Conservation (phyloP, 2,113 vertebrate species). For the Barnardius zonarius region DNA sequence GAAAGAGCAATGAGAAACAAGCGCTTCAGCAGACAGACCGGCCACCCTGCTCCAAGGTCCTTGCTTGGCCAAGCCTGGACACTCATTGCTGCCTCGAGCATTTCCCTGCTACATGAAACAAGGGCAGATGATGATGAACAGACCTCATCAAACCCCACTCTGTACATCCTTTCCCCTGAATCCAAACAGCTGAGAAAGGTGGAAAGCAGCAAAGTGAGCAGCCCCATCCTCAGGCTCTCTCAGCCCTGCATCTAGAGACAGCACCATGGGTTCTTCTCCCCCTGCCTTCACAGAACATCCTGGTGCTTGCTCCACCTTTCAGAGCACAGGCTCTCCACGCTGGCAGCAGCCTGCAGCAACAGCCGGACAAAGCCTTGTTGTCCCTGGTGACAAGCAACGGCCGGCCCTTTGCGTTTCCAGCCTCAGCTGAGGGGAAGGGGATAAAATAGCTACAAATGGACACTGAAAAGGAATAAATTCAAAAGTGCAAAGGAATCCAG, state of each 20-base stretch:
- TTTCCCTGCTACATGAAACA: not conserved
- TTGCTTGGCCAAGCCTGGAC: not conserved
- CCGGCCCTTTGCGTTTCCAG: too few species aligned
- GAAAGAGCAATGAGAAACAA: not conserved
- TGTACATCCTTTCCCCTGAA: not conserved
- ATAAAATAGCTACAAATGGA: not conserved
- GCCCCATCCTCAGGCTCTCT: not conserved
- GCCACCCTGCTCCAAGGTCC: accelerated
- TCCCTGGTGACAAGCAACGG: not conserved
- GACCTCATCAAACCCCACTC: not conserved
- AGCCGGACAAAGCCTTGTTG: not conserved
- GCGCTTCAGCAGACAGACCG: not conserved
- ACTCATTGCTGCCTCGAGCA: not conserved
- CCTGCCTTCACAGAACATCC: not conserved
- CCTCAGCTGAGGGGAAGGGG: not conserved
- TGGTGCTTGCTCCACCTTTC: not conserved
- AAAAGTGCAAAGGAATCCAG: not conserved
- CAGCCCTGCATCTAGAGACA: not conserved
- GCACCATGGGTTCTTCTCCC: not conserved
- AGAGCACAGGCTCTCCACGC: not conserved
- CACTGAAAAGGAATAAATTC: not conserved
- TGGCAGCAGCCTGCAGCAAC: not conserved
- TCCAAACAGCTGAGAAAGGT: not conserved
- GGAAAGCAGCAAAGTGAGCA: not conserved
- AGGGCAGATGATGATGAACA: accelerated